A percentile compares a stretch with the other conserved stretches of the same genome.
phyloP scores from a whole-genome alignment of 2,888 invertebrate species.

The Lysandra bellargus region DNA sequence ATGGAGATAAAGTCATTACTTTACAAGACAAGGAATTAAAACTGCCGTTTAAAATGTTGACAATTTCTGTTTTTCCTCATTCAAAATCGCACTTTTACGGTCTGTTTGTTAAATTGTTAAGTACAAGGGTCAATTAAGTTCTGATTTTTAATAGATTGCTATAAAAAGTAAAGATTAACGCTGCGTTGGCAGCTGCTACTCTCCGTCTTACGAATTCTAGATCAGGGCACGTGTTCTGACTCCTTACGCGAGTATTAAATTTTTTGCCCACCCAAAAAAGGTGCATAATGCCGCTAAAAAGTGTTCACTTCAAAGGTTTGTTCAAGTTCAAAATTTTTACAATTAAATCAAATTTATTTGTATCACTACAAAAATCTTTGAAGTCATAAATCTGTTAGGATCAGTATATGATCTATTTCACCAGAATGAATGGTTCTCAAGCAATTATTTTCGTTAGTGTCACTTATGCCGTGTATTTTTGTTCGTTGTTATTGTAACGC shows the following conservation, averaged over 20 bases:
- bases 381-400: background rate
- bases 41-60: background rate
- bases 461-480: constrained; percentile 66
- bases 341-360: background rate
- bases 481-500: constrained; percentile 75
- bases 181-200: no score
- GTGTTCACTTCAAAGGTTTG: no score
- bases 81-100: background rate
- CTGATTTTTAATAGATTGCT: background rate
- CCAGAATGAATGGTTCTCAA: background rate
- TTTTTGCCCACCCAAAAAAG: no score
- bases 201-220: no score
- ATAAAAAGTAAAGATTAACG: background rate
- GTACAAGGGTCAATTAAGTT: background rate
- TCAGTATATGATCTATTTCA: background rate
- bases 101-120: background rate
- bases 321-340: no score
- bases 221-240: no score
- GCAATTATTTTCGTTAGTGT: constrained; percentile 60
- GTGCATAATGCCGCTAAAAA: no score
- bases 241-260: no score
- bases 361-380: background rate
- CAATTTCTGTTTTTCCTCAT: background rate
- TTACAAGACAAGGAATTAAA: constrained; percentile 39
- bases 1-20: constrained; percentile 77